Base-by-base conservation (phyloP, 2,888 invertebrate genomes). In the Clostera curtula region DNA sequence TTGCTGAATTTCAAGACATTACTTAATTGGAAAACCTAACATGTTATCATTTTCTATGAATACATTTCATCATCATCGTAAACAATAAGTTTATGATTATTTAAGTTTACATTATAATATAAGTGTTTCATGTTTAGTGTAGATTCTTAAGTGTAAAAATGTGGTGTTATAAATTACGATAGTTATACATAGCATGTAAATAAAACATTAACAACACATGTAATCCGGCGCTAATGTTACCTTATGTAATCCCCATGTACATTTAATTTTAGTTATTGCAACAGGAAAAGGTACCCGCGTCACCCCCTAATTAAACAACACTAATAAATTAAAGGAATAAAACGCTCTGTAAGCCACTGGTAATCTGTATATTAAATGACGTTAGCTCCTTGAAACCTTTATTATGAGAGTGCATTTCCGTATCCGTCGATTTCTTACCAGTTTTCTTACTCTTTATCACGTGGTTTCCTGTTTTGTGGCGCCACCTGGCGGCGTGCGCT, bases 211-310 rank as follows among this genome's bases (percentile, higher is more conserved):
- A 47, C 53, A 42, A 42, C 40, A 29, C 41, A 43, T 47, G 36
- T 58, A 57, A 52, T 49, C 46, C 67, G 75, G 82, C 82, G 82
- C 82, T 82, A 79, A 80, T 83, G 82, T 80, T 82, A 83, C 82
- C 82, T 83, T 74, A 68, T 58, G 45, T 56, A 60, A 58, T 55
- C 53, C 49, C 53, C 47, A 36, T 41, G 34, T 43, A n/a, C n/a
- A n/a, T n/a, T n/a, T n/a, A n/a, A n/a, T 39, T 46, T 54, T 50
- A 45, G 48, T 39, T 29, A 36, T 28, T 32, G 31, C 46, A 43
- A 49, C 44, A 49, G 50, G 34, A 52, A 60, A 69, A 70, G 74
- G 76, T 73, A 71, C 69, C 50, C 70, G 71, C 72, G 69, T 67
- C 64, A 44, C 40, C 42, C 49, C 56, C 52, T 40, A 41, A 34